phyloP scores from a whole-genome alignment of 2,888 invertebrate genomes.

The Ennomos fuscantarius region DNA sequence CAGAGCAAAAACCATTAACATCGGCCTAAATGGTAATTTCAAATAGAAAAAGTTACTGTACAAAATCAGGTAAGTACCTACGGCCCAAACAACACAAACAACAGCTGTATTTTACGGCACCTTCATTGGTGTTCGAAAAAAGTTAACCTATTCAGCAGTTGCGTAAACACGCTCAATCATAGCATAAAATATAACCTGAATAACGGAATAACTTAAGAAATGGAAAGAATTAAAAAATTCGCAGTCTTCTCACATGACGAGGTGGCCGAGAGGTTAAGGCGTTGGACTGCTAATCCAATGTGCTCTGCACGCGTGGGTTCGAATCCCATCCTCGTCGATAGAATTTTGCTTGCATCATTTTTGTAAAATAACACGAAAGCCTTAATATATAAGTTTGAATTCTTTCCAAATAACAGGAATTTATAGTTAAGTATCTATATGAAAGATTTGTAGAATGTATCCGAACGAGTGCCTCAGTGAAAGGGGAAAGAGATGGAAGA shows the following conservation, averaged over 20 bases:
- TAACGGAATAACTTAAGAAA: neutral
- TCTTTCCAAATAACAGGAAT: neutral
- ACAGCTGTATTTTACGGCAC: conserved; percentile 47
- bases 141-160: conserved; percentile 38
- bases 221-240: conserved; percentile 20
- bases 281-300: conserved; percentile 93
- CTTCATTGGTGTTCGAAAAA: conserved; percentile 46
- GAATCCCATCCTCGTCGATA: conserved; percentile 91
- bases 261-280: conserved; percentile 86
- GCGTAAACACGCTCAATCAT: conserved; percentile 25
- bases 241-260: conserved; percentile 57
- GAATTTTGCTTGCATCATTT: conserved; percentile 22
- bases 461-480: no score
- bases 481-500: no score
- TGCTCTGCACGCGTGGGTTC: conserved; percentile 94
- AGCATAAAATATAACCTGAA: conserved; percentile 1
- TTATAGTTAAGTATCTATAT: no score
- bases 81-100: conserved; percentile 33
- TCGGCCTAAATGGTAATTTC: conserved; percentile 34
- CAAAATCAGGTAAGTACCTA: conserved; percentile 28
- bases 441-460: no score
- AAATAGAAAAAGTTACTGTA: conserved; percentile 45
- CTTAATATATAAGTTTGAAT: neutral
- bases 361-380: neutral
- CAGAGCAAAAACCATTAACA: conserved; percentile 27